Evolutionary conservation across 2,888 invertebrate species (phyloP).

Genomic region (Dione juno): DNA sequence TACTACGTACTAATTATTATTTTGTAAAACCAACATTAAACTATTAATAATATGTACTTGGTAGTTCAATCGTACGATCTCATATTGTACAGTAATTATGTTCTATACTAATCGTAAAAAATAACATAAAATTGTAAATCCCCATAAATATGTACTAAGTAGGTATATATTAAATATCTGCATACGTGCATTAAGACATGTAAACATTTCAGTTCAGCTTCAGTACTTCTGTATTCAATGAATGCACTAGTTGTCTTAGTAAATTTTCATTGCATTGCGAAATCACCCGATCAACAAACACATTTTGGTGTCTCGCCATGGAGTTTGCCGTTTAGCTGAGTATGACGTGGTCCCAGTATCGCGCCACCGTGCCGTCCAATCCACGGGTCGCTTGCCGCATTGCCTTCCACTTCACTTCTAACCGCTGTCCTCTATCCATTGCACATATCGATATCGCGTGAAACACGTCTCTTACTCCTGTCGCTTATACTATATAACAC

Average conservation of each 20-base stretch:
- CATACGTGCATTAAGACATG: conserved; percentile 14
- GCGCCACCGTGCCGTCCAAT: conserved; percentile 76
- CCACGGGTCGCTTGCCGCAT: conserved; percentile 48
- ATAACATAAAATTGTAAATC: background rate
- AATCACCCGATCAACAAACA: conserved; percentile 52
- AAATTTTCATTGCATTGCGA: conserved; percentile 43
- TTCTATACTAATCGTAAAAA: background rate
- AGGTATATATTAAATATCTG: background rate
- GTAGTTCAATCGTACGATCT: too few species aligned
- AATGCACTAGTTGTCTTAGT: conserved; percentile 41
- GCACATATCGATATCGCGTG: conserved; percentile 27
- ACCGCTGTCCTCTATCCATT: conserved; percentile 23
- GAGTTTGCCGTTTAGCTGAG: conserved; percentile 40
- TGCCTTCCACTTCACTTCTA: conserved; percentile 43
- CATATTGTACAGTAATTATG: too few species aligned
- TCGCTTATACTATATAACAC: conserved; percentile 15
- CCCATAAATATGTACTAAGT: background rate
- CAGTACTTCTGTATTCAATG: conserved; percentile 38
- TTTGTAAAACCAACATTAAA: too few species aligned
- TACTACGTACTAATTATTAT: too few species aligned
- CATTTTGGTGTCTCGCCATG: conserved; percentile 51
- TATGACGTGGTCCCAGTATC: conserved; percentile 74
- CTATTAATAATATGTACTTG: too few species aligned
- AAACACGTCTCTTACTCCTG: conserved; percentile 23
- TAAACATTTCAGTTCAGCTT: conserved; percentile 1